Base-by-base conservation (phyloP, 1,140 invertebrate genomes). In the Monochamus saltuarius region DNA sequence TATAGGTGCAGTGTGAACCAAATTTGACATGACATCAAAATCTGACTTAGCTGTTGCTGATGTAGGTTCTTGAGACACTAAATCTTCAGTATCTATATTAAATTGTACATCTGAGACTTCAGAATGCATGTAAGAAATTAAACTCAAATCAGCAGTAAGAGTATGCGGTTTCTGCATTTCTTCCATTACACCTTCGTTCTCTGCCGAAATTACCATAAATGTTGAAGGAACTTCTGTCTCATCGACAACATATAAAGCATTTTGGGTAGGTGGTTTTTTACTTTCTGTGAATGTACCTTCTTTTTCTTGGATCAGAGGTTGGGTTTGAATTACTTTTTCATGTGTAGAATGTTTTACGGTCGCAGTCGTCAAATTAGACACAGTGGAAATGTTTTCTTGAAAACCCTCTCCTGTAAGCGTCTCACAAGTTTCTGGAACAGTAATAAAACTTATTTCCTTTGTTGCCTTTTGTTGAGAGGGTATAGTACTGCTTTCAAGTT, bases 81-180 rank as follows among this genome's bases (percentile, higher is more conserved):
- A 56, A 14, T 66, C 57, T 17, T 42, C 56, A 22, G 65, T 34
- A 53, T 58, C 53, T 40, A 71, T 53, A 35, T 66, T 61, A 54
- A 62, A 42, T 56, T 69, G 60, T 70, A 81, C 55, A 78, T 79
- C 70, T 62, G 74, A 70, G 73, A 78, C 71, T 77, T 82, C 53
- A 42, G 76, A 59, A 39, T 70, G 69, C 61, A 71, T 66, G 55
- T 75, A 70, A 46, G 68, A 67, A 37, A 66, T 59, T 47, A 79
- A 51, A 43, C 68, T 63, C 9, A 61, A 22, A 47, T 70, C 42
- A 7, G 79, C 80, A 16, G 43, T 69, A 49, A 37, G 64, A 14
- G 58, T 62, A 61, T 70, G 66, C 17, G 77, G 77, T 62, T 64
- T 68, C 13, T 71, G 64, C 19, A 39, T 13, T 49, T 68, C 34